Evolutionary conservation across 2,888 invertebrate genomes (phyloP).

Genomic region (Sialis lutaria): DNA sequence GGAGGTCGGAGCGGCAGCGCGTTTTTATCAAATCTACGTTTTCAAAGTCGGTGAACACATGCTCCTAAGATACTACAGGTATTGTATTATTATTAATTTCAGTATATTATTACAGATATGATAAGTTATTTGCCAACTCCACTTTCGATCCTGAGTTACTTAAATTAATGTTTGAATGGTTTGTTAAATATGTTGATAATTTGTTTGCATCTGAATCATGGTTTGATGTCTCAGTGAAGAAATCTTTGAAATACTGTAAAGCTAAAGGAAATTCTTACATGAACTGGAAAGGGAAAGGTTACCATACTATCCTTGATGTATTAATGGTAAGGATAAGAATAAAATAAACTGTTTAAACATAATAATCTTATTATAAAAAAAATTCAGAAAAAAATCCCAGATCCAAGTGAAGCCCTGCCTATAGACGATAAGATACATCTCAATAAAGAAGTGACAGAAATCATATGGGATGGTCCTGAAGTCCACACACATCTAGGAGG

Average conservation of each 20-base stretch:
- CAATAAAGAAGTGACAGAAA: conserved; percentile 20
- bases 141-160: conserved; percentile 10
- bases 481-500: conserved; percentile 8
- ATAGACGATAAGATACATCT: conserved; percentile 20
- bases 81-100: too few relatives aligned
- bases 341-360: neutral
- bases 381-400: conserved; percentile 19
- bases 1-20: too few relatives aligned
- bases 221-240: conserved; percentile 46
- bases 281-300: conserved; percentile 61
- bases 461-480: conserved; percentile 14
- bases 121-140: too few relatives aligned
- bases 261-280: conserved; percentile 55
- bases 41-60: too few relatives aligned
- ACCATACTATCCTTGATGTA: conserved; percentile 44
- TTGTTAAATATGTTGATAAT: conserved; percentile 18
- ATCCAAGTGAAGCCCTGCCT: conserved; percentile 13
- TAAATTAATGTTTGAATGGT: conserved; percentile 18
- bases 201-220: conserved; percentile 42
- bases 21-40: too few relatives aligned
- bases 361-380: too few relatives aligned
- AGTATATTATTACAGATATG: too few relatives aligned
- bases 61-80: too few relatives aligned
- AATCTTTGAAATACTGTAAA: conserved; percentile 40
- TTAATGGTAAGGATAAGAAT: conserved; percentile 36